A percentile compares a stretch with the other conserved stretches of the same genome.
These are phyloP conservation scores for Mesocentrotus franciscanus DNA, from an alignment of 53 echinoderm and acorn worm genomes.

Conservation along the genomic window DNA sequence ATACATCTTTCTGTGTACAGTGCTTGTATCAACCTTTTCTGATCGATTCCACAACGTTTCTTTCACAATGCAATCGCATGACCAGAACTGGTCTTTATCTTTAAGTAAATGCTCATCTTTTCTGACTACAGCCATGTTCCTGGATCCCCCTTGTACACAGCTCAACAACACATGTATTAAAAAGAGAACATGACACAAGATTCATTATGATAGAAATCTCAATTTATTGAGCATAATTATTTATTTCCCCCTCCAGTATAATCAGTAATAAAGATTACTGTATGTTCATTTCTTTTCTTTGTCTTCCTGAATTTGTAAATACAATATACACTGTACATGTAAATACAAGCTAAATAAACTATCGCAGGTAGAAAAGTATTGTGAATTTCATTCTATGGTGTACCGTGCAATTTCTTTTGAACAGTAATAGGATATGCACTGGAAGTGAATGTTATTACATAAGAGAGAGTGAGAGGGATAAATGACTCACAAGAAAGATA, in stretches of 20 bases:
- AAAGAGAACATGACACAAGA: background rate
- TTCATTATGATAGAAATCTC: slow-evolving; percentile 34
- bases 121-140: background rate
- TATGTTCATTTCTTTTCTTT: slow-evolving; percentile 36
- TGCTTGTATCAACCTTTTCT: too few species aligned
- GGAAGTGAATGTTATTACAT: background rate
- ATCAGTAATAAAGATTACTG: background rate
- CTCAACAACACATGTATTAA: background rate
- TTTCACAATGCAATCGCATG: too few species aligned
- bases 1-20: too few species aligned
- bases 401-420: background rate
- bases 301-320: slow-evolving; percentile 43
- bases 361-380: background rate
- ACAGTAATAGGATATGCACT: background rate
- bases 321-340: slow-evolving; percentile 16
- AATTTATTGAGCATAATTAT: slow-evolving; percentile 17
- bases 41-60: too few species aligned
- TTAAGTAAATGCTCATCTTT: too few species aligned
- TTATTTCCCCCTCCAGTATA: background rate
- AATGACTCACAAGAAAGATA: background rate
- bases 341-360: background rate
- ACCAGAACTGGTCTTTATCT: too few species aligned
- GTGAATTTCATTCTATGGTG: background rate
- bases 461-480: background rate
- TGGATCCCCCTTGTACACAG: background rate